These are phyloP conservation scores for Rana temporaria DNA, from an alignment of 2,113 vertebrate species.

Conservation along the genomic window DNA sequence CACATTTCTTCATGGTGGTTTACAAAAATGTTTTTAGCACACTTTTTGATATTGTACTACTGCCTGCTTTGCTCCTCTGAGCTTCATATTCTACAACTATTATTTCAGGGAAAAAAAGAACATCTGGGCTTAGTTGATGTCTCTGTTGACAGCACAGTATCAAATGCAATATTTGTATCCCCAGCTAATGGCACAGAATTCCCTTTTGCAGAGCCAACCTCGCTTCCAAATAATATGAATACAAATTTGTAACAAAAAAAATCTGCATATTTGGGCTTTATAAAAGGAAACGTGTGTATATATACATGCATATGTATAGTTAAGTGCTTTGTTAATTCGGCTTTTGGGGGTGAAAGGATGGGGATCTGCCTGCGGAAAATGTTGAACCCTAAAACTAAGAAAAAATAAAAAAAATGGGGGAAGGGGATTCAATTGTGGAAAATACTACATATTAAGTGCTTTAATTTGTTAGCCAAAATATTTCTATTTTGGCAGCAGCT, in stretches of 20 bases:
- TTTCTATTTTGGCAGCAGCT: not conserved
- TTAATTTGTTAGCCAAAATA: conserved; percentile 26
- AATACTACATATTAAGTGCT: conserved; percentile 26
- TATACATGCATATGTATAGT: conserved; percentile 27
- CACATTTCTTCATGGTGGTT: too few species aligned
- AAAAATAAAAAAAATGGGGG: not conserved
- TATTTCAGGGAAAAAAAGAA: not conserved
- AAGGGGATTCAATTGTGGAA: not conserved
- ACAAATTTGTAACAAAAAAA: not conserved
- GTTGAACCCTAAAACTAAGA: conserved; percentile 13
- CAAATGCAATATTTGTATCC: conserved; percentile 31
- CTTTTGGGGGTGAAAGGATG: not conserved
- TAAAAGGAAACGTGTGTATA: conserved; percentile 27
- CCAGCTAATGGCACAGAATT: conserved; percentile 50
- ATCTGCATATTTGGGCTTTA: conserved; percentile 17
- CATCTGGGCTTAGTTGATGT: conserved; percentile 14
- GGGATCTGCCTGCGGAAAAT: conserved; percentile 51
- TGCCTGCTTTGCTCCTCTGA: not conserved
- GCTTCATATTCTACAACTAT: not conserved
- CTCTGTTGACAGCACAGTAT: conserved; percentile 15
- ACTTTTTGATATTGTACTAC: too few species aligned
- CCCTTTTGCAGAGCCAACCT: conserved; percentile 51
- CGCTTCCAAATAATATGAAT: conserved; percentile 19
- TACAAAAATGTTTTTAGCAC: too few species aligned
- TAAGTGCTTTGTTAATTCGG: conserved; percentile 50